Evolutionary conservation across 1,140 invertebrate genomes (phyloP).

Genomic region (Helicoverpa armigera): DNA sequence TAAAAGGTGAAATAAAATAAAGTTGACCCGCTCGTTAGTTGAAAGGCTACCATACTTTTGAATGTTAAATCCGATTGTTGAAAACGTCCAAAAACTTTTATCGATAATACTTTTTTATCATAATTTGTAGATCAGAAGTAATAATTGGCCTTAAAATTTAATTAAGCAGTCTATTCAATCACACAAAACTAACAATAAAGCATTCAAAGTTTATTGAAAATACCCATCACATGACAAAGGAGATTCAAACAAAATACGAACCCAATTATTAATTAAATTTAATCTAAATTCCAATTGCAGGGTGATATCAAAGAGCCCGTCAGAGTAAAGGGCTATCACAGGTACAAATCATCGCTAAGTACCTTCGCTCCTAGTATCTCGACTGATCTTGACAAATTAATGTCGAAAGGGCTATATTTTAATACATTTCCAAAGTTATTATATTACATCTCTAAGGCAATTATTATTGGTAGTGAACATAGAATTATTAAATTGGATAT

Average conservation of each 20-base stretch:
- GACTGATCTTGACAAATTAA: slow-evolving; percentile 36
- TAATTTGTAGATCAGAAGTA: too few species aligned
- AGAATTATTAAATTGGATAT: neutral
- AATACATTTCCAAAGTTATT: slow-evolving; percentile 26
- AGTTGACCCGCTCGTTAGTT: too few species aligned
- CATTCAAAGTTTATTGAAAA: slow-evolving; percentile 3
- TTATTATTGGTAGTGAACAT: neutral
- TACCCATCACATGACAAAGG: neutral
- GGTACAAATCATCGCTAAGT: slow-evolving; percentile 47
- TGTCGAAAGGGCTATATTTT: slow-evolving; percentile 13
- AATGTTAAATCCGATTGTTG: too few species aligned
- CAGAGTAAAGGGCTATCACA: slow-evolving; percentile 43
- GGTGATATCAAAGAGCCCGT: slow-evolving; percentile 50
- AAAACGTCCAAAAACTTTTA: too few species aligned
- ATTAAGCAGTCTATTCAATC: too few species aligned
- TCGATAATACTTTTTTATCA: too few species aligned
- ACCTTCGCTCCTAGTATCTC: neutral
- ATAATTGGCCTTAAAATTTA: too few species aligned
- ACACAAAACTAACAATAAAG: too few species aligned
- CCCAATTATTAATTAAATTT: slow-evolving; percentile 57
- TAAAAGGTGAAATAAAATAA: too few species aligned
- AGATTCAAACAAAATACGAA: slow-evolving; percentile 6
- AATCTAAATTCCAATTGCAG: slow-evolving; percentile 56
- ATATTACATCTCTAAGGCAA: neutral
- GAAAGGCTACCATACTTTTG: too few species aligned